Percentiles rank a stretch among this genome's conserved stretches.
phyloP scores from a whole-genome alignment of 1,140 invertebrate species.

The Panagrolaimus sp. region DNA sequence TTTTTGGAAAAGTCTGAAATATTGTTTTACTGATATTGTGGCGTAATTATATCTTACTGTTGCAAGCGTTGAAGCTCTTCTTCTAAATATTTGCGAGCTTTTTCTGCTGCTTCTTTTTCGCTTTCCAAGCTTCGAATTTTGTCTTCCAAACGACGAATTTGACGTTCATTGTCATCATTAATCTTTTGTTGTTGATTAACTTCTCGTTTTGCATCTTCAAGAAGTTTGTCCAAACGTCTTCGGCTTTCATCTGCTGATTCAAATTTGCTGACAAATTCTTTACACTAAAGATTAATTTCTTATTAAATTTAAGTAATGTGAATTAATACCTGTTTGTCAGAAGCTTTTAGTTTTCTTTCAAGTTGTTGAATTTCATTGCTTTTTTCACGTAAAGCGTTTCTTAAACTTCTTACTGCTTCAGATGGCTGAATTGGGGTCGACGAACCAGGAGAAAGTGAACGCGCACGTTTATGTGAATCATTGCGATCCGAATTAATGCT shows the following conservation, averaged over 20 bases:
- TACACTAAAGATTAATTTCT: neutral
- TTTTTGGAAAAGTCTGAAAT: slow-evolving; percentile 40
- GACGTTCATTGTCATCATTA: slow-evolving; percentile 47
- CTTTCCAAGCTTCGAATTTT: slow-evolving; percentile 43
- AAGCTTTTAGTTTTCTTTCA: slow-evolving; percentile 47
- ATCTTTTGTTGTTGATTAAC: slow-evolving; percentile 44
- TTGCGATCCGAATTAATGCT: slow-evolving; percentile 33
- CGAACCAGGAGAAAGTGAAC: slow-evolving; percentile 52
- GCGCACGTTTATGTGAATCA: slow-evolving; percentile 41
- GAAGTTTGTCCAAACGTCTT: slow-evolving; percentile 50
- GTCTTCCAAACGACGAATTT: slow-evolving; percentile 51
- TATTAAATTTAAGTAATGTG: too few relatives aligned
- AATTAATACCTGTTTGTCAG: slow-evolving; percentile 40
- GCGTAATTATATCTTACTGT: slow-evolving; percentile 19
- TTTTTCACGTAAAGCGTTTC: slow-evolving; percentile 52
- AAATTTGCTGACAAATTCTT: slow-evolving; percentile 51
- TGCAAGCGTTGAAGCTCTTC: slow-evolving; percentile 51
- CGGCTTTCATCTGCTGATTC: slow-evolving; percentile 48
- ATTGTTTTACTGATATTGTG: too few relatives aligned
- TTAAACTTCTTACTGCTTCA: slow-evolving; percentile 49
- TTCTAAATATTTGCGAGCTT: slow-evolving; percentile 51
- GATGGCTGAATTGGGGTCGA: slow-evolving; percentile 42
- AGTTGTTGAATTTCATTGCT: slow-evolving; percentile 57
- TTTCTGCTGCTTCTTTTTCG: slow-evolving; percentile 46
- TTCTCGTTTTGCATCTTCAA: slow-evolving; percentile 50